Conservation (phyloP, 92 coral and sea anemone species). For the Palythoa heliodiscus region DNA sequence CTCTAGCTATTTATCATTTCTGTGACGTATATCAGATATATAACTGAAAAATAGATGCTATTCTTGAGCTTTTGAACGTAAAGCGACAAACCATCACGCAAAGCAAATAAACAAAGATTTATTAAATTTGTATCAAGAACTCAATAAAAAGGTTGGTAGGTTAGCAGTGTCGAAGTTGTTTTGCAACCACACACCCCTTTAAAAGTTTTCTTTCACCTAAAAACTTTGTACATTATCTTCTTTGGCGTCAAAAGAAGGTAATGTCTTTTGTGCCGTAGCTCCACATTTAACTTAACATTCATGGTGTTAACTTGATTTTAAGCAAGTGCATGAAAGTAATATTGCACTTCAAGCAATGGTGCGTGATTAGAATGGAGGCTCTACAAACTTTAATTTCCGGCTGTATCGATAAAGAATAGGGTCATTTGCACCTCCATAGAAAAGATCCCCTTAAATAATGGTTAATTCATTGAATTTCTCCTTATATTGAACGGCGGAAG, state of each 20-base stretch:
- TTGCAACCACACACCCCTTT: not conserved
- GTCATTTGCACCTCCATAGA: conserved; percentile 24
- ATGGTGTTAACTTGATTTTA: not conserved
- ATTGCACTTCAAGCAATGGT: not conserved
- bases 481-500: conserved; percentile 1
- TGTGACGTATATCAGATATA: not conserved
- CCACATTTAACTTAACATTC: not conserved
- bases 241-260: not conserved
- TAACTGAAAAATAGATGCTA: not conserved
- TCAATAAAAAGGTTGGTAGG: not conserved
- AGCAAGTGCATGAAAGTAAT: not conserved
- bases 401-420: not conserved
- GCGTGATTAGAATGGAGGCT: not conserved
- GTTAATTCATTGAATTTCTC: conserved; percentile 34
- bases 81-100: not conserved
- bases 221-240: not conserved
- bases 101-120: not conserved
- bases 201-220: not conserved
- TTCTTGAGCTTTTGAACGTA: not conserved
- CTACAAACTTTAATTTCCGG: not conserved
- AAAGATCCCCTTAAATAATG: not conserved
- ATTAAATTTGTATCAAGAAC: not conserved
- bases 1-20: not conserved
- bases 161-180: not conserved
- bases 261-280: not conserved